phyloP scores from a whole-genome alignment of 2,113 vertebrate species.

The Bos taurus region DNA sequence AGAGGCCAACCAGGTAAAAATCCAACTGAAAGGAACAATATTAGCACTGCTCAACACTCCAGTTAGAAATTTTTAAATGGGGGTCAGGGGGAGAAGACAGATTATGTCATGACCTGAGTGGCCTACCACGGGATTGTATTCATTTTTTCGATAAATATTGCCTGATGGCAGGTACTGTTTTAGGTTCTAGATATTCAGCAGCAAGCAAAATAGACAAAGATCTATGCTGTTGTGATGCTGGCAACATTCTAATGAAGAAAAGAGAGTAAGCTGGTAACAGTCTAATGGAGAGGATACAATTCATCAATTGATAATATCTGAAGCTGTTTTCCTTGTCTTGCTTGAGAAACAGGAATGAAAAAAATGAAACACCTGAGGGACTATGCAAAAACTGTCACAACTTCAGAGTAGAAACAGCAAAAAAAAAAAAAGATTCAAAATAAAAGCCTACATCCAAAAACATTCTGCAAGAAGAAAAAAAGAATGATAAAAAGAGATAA shows the following conservation, averaged over 20 bases:
- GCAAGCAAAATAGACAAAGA: not conserved
- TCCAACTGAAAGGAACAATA: not conserved
- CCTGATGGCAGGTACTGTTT: not conserved
- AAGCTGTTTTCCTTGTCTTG: not conserved
- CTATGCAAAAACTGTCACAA: not conserved
- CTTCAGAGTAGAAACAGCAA: not conserved
- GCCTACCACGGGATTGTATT: not conserved
- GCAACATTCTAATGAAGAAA: not conserved
- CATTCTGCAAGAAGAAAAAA: not conserved
- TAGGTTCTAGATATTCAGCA: not conserved
- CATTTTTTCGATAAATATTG: not conserved
- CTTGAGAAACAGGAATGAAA: not conserved
- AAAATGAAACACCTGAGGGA: not conserved
- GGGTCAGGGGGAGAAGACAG: rapidly evolving
- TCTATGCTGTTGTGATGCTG: not conserved
- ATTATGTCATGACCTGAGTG: not conserved
- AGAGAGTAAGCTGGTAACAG: not conserved
- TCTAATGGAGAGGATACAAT: not conserved
- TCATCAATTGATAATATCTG: not conserved
- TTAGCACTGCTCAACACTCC: not conserved
- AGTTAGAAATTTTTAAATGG: not conserved
- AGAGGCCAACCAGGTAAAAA: not conserved
- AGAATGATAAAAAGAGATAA: not conserved
- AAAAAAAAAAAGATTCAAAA: not conserved
- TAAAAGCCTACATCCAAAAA: not conserved